Percentiles rank a stretch among this genome's conserved stretches.
Conservation (phyloP, 2,113 vertebrate species). For the Zingel zingel region DNA sequence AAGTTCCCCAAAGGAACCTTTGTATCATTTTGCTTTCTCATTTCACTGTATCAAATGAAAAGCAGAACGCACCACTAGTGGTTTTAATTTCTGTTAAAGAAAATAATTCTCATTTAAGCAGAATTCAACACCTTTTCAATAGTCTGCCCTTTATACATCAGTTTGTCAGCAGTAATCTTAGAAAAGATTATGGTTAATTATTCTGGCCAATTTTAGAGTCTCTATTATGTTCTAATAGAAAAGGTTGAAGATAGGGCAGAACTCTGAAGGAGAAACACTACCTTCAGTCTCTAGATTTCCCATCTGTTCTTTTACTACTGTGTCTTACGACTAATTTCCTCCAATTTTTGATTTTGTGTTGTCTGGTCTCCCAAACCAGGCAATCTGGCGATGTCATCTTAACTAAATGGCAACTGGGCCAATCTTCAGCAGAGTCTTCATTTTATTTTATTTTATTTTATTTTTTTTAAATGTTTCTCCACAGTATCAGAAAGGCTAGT, state of each 20-base stretch:
- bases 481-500: neutral
- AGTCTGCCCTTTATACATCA: too few species aligned
- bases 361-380: neutral
- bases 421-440: neutral
- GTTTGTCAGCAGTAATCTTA: too few species aligned
- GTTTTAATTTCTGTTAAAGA: constrained; percentile 1
- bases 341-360: neutral
- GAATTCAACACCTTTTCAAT: neutral
- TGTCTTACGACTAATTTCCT: neutral
- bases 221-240: neutral
- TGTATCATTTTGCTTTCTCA: neutral
- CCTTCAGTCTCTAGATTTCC: neutral
- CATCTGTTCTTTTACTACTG: neutral
- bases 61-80: neutral
- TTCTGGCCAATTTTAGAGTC: too few species aligned
- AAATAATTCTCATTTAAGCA: neutral
- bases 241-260: neutral
- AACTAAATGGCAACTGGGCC: neutral
- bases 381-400: neutral
- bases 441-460: too few species aligned
- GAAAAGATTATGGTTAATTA: too few species aligned
- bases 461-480: neutral
- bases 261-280: neutral
- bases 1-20: neutral
- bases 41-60: neutral